A percentile compares a stretch with the other conserved stretches of the same genome.
phyloP scores from a whole-genome alignment of 2,888 invertebrate species.

The Vannuccia rotundouncinata region DNA sequence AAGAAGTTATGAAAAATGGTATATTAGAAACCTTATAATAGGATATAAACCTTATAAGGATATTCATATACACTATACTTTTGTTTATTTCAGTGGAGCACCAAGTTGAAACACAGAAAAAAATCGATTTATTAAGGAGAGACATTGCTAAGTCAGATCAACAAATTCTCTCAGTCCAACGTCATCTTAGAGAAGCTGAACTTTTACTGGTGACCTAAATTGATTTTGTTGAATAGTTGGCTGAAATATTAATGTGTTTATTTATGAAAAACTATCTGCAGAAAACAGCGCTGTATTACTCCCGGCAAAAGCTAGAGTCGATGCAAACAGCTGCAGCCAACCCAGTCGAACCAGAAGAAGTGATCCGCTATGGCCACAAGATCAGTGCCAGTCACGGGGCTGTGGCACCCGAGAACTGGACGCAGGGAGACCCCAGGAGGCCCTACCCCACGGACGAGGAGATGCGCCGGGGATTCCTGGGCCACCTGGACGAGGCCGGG shows the following conservation, averaged over 20 bases:
- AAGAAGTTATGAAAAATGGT: neutral
- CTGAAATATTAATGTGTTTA: no score
- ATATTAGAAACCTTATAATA: neutral
- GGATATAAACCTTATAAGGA: neutral
- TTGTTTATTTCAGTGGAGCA: neutral
- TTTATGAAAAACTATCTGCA: no score
- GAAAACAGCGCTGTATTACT: slow-evolving; percentile 41
- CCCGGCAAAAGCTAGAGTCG: slow-evolving; percentile 40
- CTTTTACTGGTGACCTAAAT: slow-evolving; percentile 9
- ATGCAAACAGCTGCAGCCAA: slow-evolving; percentile 39
- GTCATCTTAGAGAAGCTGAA: slow-evolving; percentile 12
- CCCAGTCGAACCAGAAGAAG: slow-evolving; percentile 40
- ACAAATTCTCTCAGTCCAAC: slow-evolving; percentile 1
- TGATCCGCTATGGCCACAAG: slow-evolving; percentile 41
- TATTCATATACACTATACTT: neutral
- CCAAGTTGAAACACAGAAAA: slow-evolving; percentile 14
- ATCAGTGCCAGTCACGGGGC: slow-evolving; percentile 41
- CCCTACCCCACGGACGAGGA: slow-evolving; percentile 42
- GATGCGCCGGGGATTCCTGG: slow-evolving; percentile 40
- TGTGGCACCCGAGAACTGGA: slow-evolving; percentile 42
- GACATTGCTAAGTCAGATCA: slow-evolving; percentile 3
- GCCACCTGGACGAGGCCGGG: slow-evolving; percentile 34
- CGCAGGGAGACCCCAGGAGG: slow-evolving; percentile 40
- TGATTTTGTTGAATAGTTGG: no score
- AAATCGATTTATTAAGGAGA: slow-evolving; percentile 17